A percentile compares a stretch with the other conserved stretches of the same genome.
phyloP scores from a whole-genome alignment of 1,140 invertebrate species.

The Drosophila arizonae region DNA sequence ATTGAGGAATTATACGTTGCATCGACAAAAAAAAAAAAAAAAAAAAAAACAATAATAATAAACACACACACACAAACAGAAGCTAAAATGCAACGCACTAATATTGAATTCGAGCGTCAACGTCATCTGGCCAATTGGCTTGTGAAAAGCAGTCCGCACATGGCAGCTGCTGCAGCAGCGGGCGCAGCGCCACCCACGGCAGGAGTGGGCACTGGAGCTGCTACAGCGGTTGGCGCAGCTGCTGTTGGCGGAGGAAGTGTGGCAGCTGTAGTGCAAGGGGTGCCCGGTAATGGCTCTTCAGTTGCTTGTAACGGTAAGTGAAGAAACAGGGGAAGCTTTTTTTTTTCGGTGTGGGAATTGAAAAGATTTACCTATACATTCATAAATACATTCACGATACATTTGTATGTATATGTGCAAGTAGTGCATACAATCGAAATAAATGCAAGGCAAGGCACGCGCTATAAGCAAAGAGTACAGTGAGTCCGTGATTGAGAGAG shows the following conservation, averaged over 20 bases:
- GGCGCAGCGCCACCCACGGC: slow-evolving; percentile 39
- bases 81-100: slow-evolving; percentile 79
- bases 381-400: neutral
- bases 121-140: slow-evolving; percentile 82
- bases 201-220: slow-evolving; percentile 27
- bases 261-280: slow-evolving; percentile 47
- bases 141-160: slow-evolving; percentile 80
- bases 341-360: slow-evolving; percentile 15
- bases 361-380: slow-evolving; percentile 30
- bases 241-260: slow-evolving; percentile 29
- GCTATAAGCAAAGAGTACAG: slow-evolving; percentile 41
- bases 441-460: slow-evolving; percentile 57
- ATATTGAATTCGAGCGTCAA: slow-evolving; percentile 82
- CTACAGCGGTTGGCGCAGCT: slow-evolving; percentile 29
- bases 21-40: slow-evolving; percentile 46
- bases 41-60: no score
- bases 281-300: slow-evolving; percentile 67
- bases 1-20: slow-evolving; percentile 8
- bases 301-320: slow-evolving; percentile 72
- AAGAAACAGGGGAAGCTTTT: slow-evolving; percentile 9
- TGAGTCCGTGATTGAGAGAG: slow-evolving; percentile 8
- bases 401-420: neutral
- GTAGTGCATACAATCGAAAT: slow-evolving; percentile 18
- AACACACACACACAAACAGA: no score
- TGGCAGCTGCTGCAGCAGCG: slow-evolving; percentile 72